Percentiles rank a stretch among this genome's conserved stretches.
Evolutionary conservation across 2,113 vertebrate genomes (phyloP).

Genomic region (Albula goreensis): DNA sequence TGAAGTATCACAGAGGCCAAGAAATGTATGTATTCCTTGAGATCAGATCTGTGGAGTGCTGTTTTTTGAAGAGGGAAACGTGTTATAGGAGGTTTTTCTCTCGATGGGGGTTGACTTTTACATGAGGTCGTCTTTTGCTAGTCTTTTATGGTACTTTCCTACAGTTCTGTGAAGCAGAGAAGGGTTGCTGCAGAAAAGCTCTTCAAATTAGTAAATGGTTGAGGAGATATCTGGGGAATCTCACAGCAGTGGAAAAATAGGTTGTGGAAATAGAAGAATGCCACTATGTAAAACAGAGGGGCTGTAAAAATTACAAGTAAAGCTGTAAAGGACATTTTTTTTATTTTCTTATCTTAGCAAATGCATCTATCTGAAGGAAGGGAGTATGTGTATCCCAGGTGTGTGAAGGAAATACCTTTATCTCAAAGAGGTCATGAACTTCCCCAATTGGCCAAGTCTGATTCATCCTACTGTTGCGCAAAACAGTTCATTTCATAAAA

Average conservation of each 20-base stretch:
- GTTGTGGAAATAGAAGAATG: neutral
- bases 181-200: neutral
- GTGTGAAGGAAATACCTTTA: neutral
- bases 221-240: constrained; percentile 2
- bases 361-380: neutral
- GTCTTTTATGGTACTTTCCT: neutral
- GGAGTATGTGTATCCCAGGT: neutral
- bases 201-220: constrained; percentile 20
- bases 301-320: neutral
- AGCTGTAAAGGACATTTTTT: neutral
- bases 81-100: neutral
- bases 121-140: neutral
- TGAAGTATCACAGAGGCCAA: neutral
- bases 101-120: neutral
- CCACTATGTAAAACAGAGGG: neutral
- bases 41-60: neutral
- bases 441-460: neutral
- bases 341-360: neutral
- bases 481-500: neutral
- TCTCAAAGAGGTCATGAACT: neutral
- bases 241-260: constrained; percentile 10
- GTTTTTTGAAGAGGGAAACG: too few relatives aligned
- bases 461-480: neutral
- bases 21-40: neutral
- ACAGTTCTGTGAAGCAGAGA: neutral